Percentiles rank a stretch among this genome's conserved stretches.
Evolutionary conservation across 2,113 vertebrate genomes (phyloP).

Genomic region (Nannobrachium achirus): DNA sequence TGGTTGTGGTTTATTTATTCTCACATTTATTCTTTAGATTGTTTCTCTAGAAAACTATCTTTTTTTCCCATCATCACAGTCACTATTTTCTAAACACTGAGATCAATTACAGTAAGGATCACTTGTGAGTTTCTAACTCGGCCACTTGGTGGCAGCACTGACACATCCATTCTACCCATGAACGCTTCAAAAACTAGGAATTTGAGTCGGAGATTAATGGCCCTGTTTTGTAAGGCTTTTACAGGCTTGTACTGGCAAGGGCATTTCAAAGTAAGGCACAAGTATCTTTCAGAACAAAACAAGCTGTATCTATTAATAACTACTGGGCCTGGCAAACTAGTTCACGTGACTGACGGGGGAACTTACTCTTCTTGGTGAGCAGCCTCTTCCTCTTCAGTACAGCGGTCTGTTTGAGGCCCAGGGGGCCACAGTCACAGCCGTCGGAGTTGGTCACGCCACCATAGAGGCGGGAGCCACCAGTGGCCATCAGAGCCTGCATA

Average conservation of each 20-base stretch:
- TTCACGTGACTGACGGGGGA: conserved; percentile 21
- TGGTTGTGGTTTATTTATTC: too few relatives aligned
- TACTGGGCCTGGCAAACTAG: conserved; percentile 15
- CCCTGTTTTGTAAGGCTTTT: conserved; percentile 41
- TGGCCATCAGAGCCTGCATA: conserved; percentile 80
- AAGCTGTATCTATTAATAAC: conserved; percentile 26
- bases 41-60: too few relatives aligned
- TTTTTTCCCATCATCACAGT: neutral
- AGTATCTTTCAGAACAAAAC: conserved; percentile 40
- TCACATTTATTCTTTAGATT: too few relatives aligned
- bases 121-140: neutral
- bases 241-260: conserved; percentile 45
- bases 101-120: conserved; percentile 1
- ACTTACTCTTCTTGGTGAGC: conserved; percentile 89
- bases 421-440: conserved; percentile 82
- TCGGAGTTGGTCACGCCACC: conserved; percentile 56
- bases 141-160: conserved; percentile 72
- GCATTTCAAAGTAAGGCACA: conserved; percentile 49
- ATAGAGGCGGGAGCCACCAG: conserved; percentile 79
- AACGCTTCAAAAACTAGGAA: conserved; percentile 42
- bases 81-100: neutral
- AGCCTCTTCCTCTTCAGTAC: conserved; percentile 81
- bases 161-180: conserved; percentile 31
- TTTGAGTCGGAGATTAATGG: conserved; percentile 48
- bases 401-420: conserved; percentile 73